Base-by-base conservation (phyloP, 1,140 invertebrate genomes). In the Dolichoris vasculosae region DNA sequence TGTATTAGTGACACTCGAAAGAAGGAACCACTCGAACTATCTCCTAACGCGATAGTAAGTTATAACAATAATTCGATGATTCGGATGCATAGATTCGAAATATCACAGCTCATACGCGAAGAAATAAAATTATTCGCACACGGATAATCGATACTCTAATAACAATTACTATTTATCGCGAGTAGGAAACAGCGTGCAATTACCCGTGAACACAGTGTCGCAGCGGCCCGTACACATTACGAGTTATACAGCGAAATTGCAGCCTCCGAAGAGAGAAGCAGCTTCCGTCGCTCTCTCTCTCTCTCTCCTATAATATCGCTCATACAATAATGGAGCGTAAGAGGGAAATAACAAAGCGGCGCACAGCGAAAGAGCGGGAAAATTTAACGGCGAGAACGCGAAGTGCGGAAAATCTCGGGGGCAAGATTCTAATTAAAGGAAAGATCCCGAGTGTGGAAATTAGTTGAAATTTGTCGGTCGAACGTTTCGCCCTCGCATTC, bases 401-500 rank as follows among this genome's bases (percentile, higher is more conserved):
- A 67, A 51, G 32, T 15, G 86, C 76, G 81, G 67, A 81, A 89
- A 90, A 90, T 90, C 90, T 91, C 86, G 84, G 81, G 87, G 88
- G 87, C 86, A 82, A 88, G 86, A 88, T 91, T 92, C 88, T 90
- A 91, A 91, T 92, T 91, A 91, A 91, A 91, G 89, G 89, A 89
- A 89, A 88, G 88, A 89, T 88, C 85, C 87, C 85, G 82, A 89
- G 89, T 89, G 89, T 89, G 89, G 90, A 90, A 91, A 91, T 92
- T 91, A 91, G 90, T 85, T 83, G 88, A 86, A 89, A 91, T 90
- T 91, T 91, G 88, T 90, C 88, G 90, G 88, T 89, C 87, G 82
- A 87, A 85, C 84, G 87, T n/a, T n/a, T n/a, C n/a, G 64, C 83
- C 40, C 64, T 80, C 82, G 79, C 85, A 73, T 83, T 75, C 73